A percentile compares a stretch with the other conserved stretches of the same genome.
These are phyloP conservation scores for Apostichopus japonicus DNA, from an alignment of 35 echinoderm and acorn worm genomes.

Conservation along the genomic window DNA sequence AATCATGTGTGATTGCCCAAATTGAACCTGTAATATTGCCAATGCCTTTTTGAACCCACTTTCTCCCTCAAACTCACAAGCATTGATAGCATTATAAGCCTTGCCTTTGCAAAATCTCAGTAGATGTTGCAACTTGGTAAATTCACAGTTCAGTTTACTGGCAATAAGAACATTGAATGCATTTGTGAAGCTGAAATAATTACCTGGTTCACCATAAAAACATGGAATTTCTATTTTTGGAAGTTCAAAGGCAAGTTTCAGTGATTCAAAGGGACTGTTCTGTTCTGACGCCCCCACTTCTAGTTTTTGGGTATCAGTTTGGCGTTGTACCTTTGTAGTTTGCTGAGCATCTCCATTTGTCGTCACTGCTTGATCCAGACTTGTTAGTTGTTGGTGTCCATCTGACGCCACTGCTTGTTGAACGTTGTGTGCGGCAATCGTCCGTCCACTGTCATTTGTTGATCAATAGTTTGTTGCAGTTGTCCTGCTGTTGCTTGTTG, in stretches of 20 bases:
- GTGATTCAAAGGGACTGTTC: neutral
- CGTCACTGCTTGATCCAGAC: too few relatives aligned
- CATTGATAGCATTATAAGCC: conserved; percentile 38
- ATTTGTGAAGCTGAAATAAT: conserved; percentile 50
- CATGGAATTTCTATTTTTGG: conserved; percentile 37
- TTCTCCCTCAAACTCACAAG: conserved; percentile 29
- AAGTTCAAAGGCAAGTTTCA: conserved; percentile 56
- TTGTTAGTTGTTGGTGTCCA: too few relatives aligned
- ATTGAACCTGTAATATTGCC: conserved; percentile 24
- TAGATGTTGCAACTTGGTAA: conserved; percentile 50
- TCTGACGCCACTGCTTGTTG: too few relatives aligned
- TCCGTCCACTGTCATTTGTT: too few relatives aligned
- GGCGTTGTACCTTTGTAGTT: too few relatives aligned
- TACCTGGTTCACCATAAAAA: conserved; percentile 42
- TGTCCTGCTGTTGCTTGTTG: too few relatives aligned
- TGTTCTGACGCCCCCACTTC: neutral
- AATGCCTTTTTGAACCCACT: conserved; percentile 21
- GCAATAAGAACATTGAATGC: conserved; percentile 31
- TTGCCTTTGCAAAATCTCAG: conserved; percentile 52
- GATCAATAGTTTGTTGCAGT: too few relatives aligned
- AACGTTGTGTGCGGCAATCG: too few relatives aligned
- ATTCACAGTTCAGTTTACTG: conserved; percentile 45
- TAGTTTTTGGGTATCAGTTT: too few relatives aligned
- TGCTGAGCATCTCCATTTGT: too few relatives aligned
- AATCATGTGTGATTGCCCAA: conserved; percentile 50